Base-by-base conservation (phyloP, 2,113 vertebrate genomes). In the Neotoma lepida region DNA sequence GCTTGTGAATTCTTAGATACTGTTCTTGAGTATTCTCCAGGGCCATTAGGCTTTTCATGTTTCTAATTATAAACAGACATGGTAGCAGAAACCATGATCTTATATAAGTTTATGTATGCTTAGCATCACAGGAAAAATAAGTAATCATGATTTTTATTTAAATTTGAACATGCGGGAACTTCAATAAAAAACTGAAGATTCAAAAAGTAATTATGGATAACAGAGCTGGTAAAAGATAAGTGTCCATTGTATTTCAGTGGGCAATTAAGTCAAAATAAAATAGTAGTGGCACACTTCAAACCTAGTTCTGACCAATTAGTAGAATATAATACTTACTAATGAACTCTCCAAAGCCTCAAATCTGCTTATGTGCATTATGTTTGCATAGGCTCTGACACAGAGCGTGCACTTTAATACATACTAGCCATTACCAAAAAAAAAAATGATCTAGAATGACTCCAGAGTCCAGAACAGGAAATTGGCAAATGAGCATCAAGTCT, bases 161-260 rank as follows among this genome's bases (percentile, higher is more conserved):
- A 93, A 95, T 95, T 92, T 95, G 95, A 96, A 97, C 33, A 63
- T 68, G 18, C 12, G 94, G 54, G 12, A 89, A 95, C 56, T 90
- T 10, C 4, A 88, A 20, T 70, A 44, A 22, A 68, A 71, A 84
- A 49, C 4, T 39, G 44, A 56, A 89, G 61, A 84, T 56, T 95
- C 63, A 76, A 87, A 93, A 58, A 6, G 13, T n/a, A 95, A 64
- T 26, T 56, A 5, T 81, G 28, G 13, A n/a, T 84, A 89, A 89
- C 22, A 93, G 33, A 18, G 92, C 85, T 56, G 24, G 41, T 26
- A 92, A 88, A 17, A 89, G 35, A 35, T 22, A 86, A 49, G 24
- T 77, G 91, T 81, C 30, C 68, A 95, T 73, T 73, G 35, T 87
- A 14, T 66, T n/a, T 46, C 54, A 89, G 10, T 93, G 17, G 78